phyloP scores from a whole-genome alignment of 2,113 vertebrate species.

The Tetrao urogallus region DNA sequence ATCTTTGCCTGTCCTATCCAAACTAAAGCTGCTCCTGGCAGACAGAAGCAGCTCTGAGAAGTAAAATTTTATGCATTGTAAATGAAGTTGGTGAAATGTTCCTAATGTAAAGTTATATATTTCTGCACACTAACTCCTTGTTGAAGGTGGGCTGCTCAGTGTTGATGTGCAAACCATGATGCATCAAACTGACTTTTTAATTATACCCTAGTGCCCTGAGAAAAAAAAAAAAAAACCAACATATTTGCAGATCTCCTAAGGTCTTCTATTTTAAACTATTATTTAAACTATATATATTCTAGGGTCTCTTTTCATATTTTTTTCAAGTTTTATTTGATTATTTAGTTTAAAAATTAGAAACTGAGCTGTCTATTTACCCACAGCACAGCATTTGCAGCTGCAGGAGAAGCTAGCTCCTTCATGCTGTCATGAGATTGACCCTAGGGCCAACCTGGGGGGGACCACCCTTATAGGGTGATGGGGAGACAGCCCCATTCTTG shows the following conservation, averaged over 20 bases:
- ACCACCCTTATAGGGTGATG: slow-evolving; percentile 41
- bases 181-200: slow-evolving; percentile 26
- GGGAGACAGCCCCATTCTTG: background rate
- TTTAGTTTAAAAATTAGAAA: slow-evolving; percentile 70
- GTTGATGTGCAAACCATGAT: background rate
- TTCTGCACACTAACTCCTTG: background rate
- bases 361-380: slow-evolving; percentile 56
- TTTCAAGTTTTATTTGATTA: slow-evolving; percentile 45
- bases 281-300: no score
- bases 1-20: slow-evolving; percentile 12
- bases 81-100: slow-evolving; percentile 33
- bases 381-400: slow-evolving; percentile 16
- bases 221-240: background rate
- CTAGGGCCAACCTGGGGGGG: slow-evolving; percentile 37
- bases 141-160: slow-evolving; percentile 20
- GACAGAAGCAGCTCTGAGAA: slow-evolving; percentile 1
- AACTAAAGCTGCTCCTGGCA: slow-evolving; percentile 37
- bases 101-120: background rate
- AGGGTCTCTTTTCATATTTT: background rate
- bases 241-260: background rate
- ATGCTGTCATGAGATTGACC: slow-evolving; percentile 12
- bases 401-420: background rate
- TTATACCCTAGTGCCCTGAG: background rate
- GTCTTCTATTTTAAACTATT: background rate
- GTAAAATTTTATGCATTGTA: slow-evolving; percentile 45